Evolutionary conservation across 2,797 vertebrate genomes (phyloP).

Genomic region (Hemitrygon akajei): DNA sequence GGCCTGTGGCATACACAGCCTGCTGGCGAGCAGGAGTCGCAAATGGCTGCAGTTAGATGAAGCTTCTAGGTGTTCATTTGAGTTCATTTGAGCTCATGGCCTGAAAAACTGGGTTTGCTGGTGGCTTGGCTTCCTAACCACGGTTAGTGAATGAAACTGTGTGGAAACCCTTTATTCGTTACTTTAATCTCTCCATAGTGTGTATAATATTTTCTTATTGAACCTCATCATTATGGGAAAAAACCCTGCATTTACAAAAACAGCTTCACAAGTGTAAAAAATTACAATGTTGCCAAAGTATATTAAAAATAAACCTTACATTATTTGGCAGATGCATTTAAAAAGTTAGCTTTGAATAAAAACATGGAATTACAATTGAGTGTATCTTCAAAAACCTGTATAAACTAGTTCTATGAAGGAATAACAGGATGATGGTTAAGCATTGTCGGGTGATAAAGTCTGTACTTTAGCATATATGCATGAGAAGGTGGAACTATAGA

Average conservation of each 20-base stretch:
- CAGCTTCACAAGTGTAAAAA: too few relatives aligned
- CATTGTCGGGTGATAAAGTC: too few relatives aligned
- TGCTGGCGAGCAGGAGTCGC: constrained; percentile 25
- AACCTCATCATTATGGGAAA: neutral
- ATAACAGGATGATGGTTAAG: too few relatives aligned
- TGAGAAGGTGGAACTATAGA: neutral
- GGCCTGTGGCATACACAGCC: constrained; percentile 24
- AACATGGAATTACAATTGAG: neutral
- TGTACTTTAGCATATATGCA: neutral
- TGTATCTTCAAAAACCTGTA: neutral
- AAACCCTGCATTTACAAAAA: neutral
- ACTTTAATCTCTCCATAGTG: neutral
- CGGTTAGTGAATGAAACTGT: neutral
- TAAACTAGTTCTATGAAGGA: too few relatives aligned
- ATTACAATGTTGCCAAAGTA: neutral
- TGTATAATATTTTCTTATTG: neutral
- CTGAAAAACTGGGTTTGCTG: neutral
- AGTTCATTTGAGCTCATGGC: constrained; percentile 3
- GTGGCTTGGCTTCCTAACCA: neutral
- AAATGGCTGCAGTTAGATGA: neutral
- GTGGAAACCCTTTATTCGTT: neutral
- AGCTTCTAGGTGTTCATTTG: constrained; percentile 15
- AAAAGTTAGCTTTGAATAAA: neutral
- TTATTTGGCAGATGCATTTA: neutral
- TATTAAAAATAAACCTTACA: neutral